phyloP scores from a whole-genome alignment of 2,797 vertebrate genomes.

The Chelidonichthys spinosus region DNA sequence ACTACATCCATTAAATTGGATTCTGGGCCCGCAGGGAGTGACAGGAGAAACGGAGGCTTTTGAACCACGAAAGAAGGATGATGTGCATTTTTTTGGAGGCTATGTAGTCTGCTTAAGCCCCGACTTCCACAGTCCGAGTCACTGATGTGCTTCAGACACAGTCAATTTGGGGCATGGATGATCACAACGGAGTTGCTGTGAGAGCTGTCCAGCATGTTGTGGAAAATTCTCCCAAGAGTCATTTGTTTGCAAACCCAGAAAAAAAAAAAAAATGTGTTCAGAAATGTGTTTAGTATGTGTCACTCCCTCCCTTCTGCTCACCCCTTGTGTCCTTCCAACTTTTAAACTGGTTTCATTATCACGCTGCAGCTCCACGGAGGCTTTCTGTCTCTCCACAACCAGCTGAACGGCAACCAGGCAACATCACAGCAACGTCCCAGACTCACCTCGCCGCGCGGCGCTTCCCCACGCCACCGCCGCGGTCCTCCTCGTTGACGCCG shows the following conservation, averaged over 20 bases:
- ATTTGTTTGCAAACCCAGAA: conserved; percentile 57
- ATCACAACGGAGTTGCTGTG: conserved; percentile 57
- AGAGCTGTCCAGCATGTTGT: conserved; percentile 55
- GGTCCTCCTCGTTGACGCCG: conserved; percentile 38
- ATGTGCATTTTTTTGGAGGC: conserved; percentile 75
- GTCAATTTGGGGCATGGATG: conserved; percentile 73
- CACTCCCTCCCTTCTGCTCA: conserved; percentile 21
- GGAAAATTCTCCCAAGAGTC: conserved; percentile 32
- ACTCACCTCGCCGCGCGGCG: conserved; percentile 34
- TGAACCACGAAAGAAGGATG: conserved; percentile 70
- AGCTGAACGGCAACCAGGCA: conserved; percentile 36
- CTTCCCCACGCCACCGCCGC: conserved; percentile 37
- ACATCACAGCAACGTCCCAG: conserved; percentile 39
- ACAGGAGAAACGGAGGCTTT: conserved; percentile 69
- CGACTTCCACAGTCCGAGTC: conserved; percentile 71
- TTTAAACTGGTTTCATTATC: conserved; percentile 51
- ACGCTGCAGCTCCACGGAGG: conserved; percentile 5
- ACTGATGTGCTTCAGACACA: conserved; percentile 79
- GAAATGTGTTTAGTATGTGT: conserved; percentile 33
- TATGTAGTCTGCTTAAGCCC: conserved; percentile 75
- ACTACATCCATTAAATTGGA: conserved; percentile 86
- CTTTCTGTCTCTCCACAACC: conserved; percentile 31
- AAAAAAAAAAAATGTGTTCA: conserved; percentile 50
- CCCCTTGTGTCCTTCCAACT: conserved; percentile 30
- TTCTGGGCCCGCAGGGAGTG: conserved; percentile 78